These are phyloP conservation scores for Cotesia congregata DNA, from an alignment of 2,888 invertebrate genomes.

Conservation along the genomic window DNA sequence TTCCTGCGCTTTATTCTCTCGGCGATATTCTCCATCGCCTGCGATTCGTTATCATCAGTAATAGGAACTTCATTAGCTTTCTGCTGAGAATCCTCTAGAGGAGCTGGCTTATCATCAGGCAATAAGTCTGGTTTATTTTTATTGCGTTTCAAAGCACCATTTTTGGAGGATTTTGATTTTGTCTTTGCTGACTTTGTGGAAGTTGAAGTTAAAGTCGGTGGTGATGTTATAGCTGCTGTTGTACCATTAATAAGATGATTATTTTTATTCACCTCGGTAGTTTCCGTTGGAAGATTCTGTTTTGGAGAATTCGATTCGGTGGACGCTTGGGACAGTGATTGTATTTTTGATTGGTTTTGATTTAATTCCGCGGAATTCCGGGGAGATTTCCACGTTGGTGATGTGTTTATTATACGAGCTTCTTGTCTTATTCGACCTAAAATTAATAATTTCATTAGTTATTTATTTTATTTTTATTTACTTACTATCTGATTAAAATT, in stretches of 20 bases:
- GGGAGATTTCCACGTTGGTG: background rate
- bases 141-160: slow-evolving; percentile 30
- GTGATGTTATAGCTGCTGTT: slow-evolving; percentile 3
- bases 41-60: slow-evolving; percentile 34
- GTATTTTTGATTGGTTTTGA: background rate
- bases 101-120: background rate
- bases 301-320: background rate
- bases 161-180: slow-evolving; percentile 30
- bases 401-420: background rate
- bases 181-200: slow-evolving; percentile 7
- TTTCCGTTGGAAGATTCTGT: background rate
- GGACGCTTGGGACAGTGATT: background rate
- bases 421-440: background rate
- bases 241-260: background rate
- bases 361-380: background rate
- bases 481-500: background rate
- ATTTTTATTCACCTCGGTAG: background rate
- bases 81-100: background rate
- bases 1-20: slow-evolving; percentile 66
- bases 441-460: background rate
- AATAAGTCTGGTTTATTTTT: slow-evolving; percentile 25
- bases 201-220: background rate
- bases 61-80: background rate
- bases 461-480: slow-evolving; percentile 4
- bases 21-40: slow-evolving; percentile 63